Evolutionary conservation across 2,113 vertebrate species (phyloP), one percentile per base, ranked within the genome.

Genomic region (Gymnogyps californianus): DNA sequence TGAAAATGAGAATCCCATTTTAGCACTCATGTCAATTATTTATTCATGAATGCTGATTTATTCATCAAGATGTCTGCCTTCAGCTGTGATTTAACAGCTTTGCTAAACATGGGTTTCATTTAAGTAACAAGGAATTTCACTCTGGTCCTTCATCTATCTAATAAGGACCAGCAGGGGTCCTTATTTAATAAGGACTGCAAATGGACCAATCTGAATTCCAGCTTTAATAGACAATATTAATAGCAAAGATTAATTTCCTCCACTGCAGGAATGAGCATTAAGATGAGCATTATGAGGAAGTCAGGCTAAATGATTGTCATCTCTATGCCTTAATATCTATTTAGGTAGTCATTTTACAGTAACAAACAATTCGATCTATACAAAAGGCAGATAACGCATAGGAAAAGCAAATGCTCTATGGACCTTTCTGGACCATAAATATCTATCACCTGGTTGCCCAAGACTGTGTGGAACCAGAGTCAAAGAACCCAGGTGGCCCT

Each of bases 101-200:
- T 94, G 93, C 89, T 94, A 96, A 97, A 89, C 66, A 83, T 31
- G 93, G 54, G 69, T 95, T 93, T 76, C 93, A 96, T 96, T 97
- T 96, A 96, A 91, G 93, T 87, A 94, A 94, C 95, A 95, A 96
- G 91, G 70, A 96, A 66, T 66, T 93, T 94, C 51, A 31, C 38
- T 87, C n/a, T 74, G 87, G 87, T 85, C 91, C 91, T 96, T 94
- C 84, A 91, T 96, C 87, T 95, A 80, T 80, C 81, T 94, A 95
- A 94, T 66, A 96, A 96, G 89, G 93, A 94, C 89, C 84, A 89
- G 93, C 89, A 96, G 95, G 91, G 91, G 89, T 95, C 94, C 95
- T 96, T 96, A 94, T 96, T 97, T 85, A 97, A 91, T 93, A 97
- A 91, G 70, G 70, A 74, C 93, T 95, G 66, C 81, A 96, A 94